phyloP scores from a whole-genome alignment of 2,113 vertebrate genomes.

The Callionymus lyra region DNA sequence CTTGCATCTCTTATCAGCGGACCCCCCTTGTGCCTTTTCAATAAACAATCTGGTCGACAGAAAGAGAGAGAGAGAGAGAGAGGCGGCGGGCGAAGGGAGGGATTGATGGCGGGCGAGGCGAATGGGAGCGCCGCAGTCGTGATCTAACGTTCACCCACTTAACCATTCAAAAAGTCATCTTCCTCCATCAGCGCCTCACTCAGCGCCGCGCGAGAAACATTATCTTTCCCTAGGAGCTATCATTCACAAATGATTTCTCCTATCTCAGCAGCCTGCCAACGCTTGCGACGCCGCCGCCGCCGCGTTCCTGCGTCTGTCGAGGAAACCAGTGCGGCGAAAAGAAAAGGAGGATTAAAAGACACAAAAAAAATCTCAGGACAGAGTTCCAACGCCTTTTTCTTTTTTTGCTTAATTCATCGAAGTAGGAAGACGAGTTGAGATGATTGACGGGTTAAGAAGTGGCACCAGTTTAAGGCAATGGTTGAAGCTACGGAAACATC shows the following conservation, averaged over 20 bases:
- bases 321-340: not conserved
- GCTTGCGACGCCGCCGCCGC: too few relatives aligned
- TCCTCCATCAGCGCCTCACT: slow-evolving; percentile 53
- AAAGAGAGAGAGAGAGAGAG: slow-evolving; percentile 26
- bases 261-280: slow-evolving; percentile 38
- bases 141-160: slow-evolving; percentile 60
- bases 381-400: too few relatives aligned
- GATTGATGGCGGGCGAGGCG: slow-evolving; percentile 47
- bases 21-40: slow-evolving; percentile 56
- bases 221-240: slow-evolving; percentile 59
- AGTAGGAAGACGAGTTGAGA: too few relatives aligned
- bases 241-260: slow-evolving; percentile 58
- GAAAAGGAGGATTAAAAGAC: not conserved
- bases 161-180: slow-evolving; percentile 68
- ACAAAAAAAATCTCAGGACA: too few relatives aligned
- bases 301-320: too few relatives aligned
- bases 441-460: too few relatives aligned
- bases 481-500: too few relatives aligned
- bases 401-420: too few relatives aligned
- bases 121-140: slow-evolving; percentile 38
- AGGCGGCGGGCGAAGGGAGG: slow-evolving; percentile 14
- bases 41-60: slow-evolving; percentile 57
- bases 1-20: slow-evolving; percentile 60
- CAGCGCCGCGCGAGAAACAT: slow-evolving; percentile 54
- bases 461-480: too few relatives aligned